Conservation (phyloP, 2,113 vertebrate genomes). For the Lichenostomus cassidix region DNA sequence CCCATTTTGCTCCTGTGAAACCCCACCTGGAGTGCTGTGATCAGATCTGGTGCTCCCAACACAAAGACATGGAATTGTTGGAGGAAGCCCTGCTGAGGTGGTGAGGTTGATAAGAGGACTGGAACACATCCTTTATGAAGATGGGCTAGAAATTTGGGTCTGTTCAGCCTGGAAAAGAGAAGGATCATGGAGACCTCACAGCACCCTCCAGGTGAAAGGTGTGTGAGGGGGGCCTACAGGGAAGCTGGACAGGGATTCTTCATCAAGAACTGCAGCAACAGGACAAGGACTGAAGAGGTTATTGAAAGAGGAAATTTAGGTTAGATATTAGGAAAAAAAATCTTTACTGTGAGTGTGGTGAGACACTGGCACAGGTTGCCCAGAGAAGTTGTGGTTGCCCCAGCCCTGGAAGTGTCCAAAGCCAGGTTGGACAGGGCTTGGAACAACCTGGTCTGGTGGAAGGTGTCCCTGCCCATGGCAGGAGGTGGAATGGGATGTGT, state of each 20-base stretch:
- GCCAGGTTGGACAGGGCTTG: rapidly evolving
- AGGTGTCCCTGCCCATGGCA: too few species aligned
- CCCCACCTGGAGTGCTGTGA: neutral
- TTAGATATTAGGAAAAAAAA: too few species aligned
- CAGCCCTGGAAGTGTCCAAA: neutral
- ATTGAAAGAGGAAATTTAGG: neutral
- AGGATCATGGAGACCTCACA: rapidly evolving
- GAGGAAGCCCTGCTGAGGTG: rapidly evolving
- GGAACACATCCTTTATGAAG: neutral
- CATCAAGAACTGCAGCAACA: neutral
- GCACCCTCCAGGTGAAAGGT: neutral
- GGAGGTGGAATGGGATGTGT: too few species aligned
- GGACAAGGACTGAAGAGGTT: neutral
- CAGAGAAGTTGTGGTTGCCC: neutral
- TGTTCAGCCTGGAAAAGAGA: neutral
- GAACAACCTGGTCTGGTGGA: neutral
- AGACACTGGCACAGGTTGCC: neutral
- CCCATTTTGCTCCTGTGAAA: neutral
- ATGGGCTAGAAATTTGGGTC: neutral
- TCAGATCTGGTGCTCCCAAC: rapidly evolving
- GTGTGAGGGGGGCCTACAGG: neutral
- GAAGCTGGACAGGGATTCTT: neutral
- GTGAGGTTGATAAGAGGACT: rapidly evolving
- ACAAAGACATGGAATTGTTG: neutral
- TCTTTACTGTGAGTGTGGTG: neutral